A percentile compares a stretch with the other conserved stretches of the same genome.
Conservation (phyloP, 2,113 vertebrate species). For the Eonycteris spelaea region DNA sequence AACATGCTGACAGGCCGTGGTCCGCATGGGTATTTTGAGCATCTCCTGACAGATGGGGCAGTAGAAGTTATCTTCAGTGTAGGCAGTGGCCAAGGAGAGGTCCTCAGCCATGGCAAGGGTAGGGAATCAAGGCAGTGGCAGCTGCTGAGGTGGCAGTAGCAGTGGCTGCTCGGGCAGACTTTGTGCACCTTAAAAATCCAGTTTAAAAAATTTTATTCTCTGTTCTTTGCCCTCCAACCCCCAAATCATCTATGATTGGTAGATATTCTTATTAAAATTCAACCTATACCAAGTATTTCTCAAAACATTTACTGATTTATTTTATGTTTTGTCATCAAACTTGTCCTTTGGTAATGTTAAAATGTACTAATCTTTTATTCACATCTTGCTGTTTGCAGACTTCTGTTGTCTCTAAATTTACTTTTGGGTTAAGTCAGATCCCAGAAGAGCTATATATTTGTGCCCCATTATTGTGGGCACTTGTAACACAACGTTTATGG, state of each 20-base stretch:
- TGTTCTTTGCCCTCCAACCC: not conserved
- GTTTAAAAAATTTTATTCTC: not conserved
- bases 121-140: too few relatives aligned
- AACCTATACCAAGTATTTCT: not conserved
- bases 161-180: too few relatives aligned
- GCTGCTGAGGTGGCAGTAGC: too few relatives aligned
- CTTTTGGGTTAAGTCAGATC: not conserved
- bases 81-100: too few relatives aligned
- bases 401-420: not conserved
- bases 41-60: constrained; percentile 86
- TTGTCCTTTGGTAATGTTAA: not conserved
- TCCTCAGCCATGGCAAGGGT: too few relatives aligned
- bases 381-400: not conserved
- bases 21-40: constrained; percentile 84
- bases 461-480: not conserved
- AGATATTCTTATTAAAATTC: not conserved
- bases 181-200: not conserved
- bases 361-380: not conserved
- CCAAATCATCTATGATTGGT: not conserved
- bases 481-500: not conserved
- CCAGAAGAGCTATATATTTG: not conserved
- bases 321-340: not conserved
- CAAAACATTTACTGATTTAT: not conserved
- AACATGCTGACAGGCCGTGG: constrained; percentile 84
- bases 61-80: constrained; percentile 76